A percentile compares a stretch with the other conserved stretches of the same genome.
Evolutionary conservation across 2,797 vertebrate species (phyloP).

Genomic region (Poeciliopsis turneri): DNA sequence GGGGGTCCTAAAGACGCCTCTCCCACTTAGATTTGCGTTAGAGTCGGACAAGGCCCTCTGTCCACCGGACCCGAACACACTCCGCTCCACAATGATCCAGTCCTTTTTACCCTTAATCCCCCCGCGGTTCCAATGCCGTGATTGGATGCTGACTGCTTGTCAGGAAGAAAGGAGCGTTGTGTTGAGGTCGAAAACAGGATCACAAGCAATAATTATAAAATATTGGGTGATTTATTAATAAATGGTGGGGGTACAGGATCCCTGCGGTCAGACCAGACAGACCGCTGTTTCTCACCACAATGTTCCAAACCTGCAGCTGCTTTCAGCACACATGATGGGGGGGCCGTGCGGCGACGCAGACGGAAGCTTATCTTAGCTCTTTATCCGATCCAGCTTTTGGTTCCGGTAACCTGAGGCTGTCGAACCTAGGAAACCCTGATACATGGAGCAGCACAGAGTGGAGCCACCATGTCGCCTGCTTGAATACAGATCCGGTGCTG

Average conservation of each 20-base stretch:
- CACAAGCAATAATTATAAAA: constrained; percentile 30
- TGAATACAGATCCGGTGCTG: neutral
- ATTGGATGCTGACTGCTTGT: constrained; percentile 70
- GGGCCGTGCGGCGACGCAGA: neutral
- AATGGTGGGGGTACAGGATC: neutral
- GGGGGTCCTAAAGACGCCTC: too few species aligned
- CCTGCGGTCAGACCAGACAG: neutral
- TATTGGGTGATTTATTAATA: neutral
- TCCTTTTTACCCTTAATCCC: constrained; percentile 49
- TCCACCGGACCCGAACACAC: neutral
- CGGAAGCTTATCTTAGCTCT: neutral
- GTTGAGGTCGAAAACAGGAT: constrained; percentile 69
- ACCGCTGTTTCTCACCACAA: neutral
- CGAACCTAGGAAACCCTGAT: constrained; percentile 11
- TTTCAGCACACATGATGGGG: neutral
- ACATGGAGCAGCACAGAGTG: constrained; percentile 4
- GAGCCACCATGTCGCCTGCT: neutral
- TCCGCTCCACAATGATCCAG: constrained; percentile 37
- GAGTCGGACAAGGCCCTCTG: neutral
- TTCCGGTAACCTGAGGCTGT: constrained; percentile 4
- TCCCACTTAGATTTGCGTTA: too few species aligned
- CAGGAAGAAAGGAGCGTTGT: constrained; percentile 71
- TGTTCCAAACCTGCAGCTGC: neutral
- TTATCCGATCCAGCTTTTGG: neutral
- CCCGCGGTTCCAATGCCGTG: constrained; percentile 39